These are phyloP conservation scores for Lasioglossum lativentre DNA, from an alignment of 2,888 invertebrate species.

Conservation along the genomic window DNA sequence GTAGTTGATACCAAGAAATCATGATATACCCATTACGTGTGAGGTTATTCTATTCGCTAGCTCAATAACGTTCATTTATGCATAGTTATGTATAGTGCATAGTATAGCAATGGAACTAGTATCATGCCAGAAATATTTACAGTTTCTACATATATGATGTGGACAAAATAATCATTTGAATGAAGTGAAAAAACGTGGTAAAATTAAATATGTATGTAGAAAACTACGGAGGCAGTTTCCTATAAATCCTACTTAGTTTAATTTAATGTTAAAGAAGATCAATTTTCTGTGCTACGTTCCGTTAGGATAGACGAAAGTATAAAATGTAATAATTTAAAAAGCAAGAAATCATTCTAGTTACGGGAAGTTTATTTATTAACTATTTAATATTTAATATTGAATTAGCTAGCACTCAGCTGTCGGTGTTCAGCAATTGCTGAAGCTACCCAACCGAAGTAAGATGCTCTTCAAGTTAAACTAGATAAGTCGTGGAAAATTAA, in stretches of 20 bases:
- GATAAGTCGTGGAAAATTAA: slow-evolving; percentile 65
- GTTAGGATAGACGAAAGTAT: not conserved
- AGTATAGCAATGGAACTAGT: not conserved
- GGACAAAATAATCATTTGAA: not conserved
- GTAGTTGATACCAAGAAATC: slow-evolving; percentile 64
- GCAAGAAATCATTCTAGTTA: not conserved
- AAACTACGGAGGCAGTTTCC: not conserved
- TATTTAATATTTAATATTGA: slow-evolving; percentile 11
- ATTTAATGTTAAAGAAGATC: not conserved
- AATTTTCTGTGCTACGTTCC: not conserved
- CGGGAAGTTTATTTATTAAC: slow-evolving; percentile 2
- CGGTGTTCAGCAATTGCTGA: slow-evolving; percentile 20
- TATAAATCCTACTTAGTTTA: not conserved
- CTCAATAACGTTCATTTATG: not conserved
- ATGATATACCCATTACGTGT: slow-evolving; percentile 32
- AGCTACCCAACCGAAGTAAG: slow-evolving; percentile 36
- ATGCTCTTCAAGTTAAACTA: slow-evolving; percentile 56
- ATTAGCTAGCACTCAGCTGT: slow-evolving; percentile 15
- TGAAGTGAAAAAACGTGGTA: not conserved
- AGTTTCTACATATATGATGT: not conserved
- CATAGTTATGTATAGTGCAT: not conserved
- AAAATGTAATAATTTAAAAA: not conserved
- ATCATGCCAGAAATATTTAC: not conserved
- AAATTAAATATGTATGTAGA: not conserved
- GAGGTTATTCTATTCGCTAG: slow-evolving; percentile 1